Evolutionary conservation across 2,888 invertebrate species (phyloP).

Genomic region (Tyria jacobaeae): DNA sequence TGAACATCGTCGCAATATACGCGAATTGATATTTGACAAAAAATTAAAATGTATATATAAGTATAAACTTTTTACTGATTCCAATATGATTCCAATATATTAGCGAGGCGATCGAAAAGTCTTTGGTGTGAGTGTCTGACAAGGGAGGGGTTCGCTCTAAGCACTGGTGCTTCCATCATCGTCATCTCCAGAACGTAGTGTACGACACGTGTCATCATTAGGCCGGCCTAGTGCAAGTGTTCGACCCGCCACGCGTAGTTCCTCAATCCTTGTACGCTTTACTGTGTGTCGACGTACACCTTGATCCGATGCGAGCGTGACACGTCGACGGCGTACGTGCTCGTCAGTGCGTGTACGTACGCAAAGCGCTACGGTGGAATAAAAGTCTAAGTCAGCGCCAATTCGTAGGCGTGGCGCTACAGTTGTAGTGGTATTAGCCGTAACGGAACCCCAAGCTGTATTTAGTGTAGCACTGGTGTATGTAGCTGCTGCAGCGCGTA

Average conservation of each 20-base stretch:
- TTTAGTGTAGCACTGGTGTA: constrained; percentile 46
- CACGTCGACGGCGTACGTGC: constrained; percentile 33
- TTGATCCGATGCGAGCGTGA: constrained; percentile 13
- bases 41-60: background rate
- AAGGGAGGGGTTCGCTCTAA: background rate
- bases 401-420: constrained; percentile 45
- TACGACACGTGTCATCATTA: constrained; percentile 11
- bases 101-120: constrained; percentile 1
- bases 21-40: background rate
- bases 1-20: background rate
- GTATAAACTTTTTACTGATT: no score
- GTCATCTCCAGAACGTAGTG: constrained; percentile 3
- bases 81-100: background rate
- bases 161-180: background rate
- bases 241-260: constrained; percentile 66
- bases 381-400: constrained; percentile 71
- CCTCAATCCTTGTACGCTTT: constrained; percentile 52
- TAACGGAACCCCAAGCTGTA: constrained; percentile 49
- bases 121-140: constrained; percentile 1
- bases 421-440: constrained; percentile 30
- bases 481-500: constrained; percentile 35
- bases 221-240: constrained; percentile 40
- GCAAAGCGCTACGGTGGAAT: constrained; percentile 67
- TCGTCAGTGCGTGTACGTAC: constrained; percentile 59
- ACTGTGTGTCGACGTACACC: constrained; percentile 30